Percentiles rank a stretch among this genome's conserved stretches.
These are phyloP conservation scores for Tringa solitaria DNA, from an alignment of 2,113 vertebrate species.

Conservation along the genomic window DNA sequence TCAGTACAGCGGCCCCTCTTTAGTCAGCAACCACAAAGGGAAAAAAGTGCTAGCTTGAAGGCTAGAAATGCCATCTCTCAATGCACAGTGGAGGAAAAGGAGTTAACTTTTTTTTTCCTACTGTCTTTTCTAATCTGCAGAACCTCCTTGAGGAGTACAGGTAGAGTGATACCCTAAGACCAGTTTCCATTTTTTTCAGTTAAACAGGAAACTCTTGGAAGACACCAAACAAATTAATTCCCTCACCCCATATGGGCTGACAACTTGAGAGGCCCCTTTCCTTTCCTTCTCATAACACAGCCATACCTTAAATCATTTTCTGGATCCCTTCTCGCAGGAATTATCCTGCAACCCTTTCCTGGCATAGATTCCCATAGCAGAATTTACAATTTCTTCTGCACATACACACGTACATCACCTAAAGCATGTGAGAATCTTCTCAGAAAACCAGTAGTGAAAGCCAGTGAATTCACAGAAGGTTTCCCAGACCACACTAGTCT, in stretches of 20 bases:
- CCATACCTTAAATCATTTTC: not conserved
- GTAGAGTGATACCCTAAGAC: not conserved
- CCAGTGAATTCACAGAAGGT: not conserved
- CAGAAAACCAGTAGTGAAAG: not conserved
- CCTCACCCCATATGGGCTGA: not conserved
- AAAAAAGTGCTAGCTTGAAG: not conserved
- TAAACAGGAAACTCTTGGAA: not conserved
- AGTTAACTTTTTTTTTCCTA: not conserved
- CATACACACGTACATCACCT: not conserved
- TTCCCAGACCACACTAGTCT: not conserved
- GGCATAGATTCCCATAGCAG: not conserved
- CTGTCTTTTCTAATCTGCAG: not conserved
- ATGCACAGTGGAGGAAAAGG: not conserved
- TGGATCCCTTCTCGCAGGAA: not conserved
- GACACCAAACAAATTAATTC: not conserved
- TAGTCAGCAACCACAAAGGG: not conserved
- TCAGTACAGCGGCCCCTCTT: not conserved
- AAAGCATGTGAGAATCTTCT: not conserved
- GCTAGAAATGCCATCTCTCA: not conserved
- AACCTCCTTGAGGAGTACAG: not conserved
- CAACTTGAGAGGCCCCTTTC: not conserved
- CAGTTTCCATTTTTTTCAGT: not conserved
- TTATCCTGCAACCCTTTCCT: not conserved
- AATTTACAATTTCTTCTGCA: not conserved
- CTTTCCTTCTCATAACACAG: not conserved